Percentiles rank a stretch among this genome's conserved stretches.
Evolutionary conservation across 2,113 vertebrate genomes (phyloP).

Genomic region (Rhinolophus sinicus): DNA sequence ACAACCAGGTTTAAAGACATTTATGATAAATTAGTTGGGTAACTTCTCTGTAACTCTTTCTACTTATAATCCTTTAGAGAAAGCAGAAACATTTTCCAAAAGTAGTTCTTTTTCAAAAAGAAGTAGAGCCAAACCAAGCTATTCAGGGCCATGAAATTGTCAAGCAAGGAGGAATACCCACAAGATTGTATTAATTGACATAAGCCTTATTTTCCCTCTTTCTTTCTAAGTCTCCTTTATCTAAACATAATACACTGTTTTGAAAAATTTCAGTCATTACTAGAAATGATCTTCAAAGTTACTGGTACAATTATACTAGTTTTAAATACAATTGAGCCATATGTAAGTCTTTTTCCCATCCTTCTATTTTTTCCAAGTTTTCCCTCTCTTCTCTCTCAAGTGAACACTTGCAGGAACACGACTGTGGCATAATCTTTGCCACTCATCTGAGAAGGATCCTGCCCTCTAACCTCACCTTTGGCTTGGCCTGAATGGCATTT

Average conservation of each 20-base stretch:
- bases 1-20: conserved; percentile 30
- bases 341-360: background rate
- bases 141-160: conserved; percentile 34
- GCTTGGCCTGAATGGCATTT: background rate
- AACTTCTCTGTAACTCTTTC: conserved; percentile 42
- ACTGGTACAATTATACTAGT: background rate
- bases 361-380: background rate
- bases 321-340: background rate
- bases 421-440: background rate
- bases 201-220: background rate
- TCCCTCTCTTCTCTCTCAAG: background rate
- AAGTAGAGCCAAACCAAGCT: conserved; percentile 56
- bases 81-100: conserved; percentile 30
- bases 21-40: conserved; percentile 50
- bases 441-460: background rate
- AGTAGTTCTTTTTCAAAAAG: conserved; percentile 42
- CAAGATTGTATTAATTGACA: conserved; percentile 28
- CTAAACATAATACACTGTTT: background rate
- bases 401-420: background rate
- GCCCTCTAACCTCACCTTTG: background rate
- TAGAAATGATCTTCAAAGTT: background rate
- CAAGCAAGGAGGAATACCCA: conserved; percentile 2
- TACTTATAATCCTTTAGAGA: conserved; percentile 11
- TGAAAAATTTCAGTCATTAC: background rate
- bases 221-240: background rate